Evolutionary conservation across 2,113 vertebrate genomes (phyloP), one percentile per base, ranked within the genome.

Genomic region (Cyanoramphus novaezelandiae): DNA sequence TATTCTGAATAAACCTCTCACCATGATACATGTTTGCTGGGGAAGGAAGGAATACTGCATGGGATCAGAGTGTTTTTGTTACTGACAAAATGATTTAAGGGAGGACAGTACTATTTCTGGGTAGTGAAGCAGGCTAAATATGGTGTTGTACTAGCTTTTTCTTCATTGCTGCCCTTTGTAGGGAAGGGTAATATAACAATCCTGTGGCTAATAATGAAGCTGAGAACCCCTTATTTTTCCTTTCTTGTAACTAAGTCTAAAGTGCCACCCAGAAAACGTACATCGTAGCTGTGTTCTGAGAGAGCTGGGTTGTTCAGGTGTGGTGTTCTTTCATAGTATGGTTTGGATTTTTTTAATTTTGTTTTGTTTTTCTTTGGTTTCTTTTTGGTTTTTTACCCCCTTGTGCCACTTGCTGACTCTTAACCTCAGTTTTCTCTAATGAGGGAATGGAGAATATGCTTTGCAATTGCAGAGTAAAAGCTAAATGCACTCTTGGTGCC

Each of bases 31-130:
- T 28, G 25, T 74, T 88, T 94, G 55, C 64, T 64, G 76, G 71
- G 55, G 76, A 92, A 77, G 64, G 82, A 94, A 81, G 64, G 82
- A 83, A 60, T 47, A 59, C 71, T 74, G 53, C 68, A 83, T 63
- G 31, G 71, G 69, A 68, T 91, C 50, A 91, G 72, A 91, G 72
- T 86, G 75, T 50, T 93, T 81, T 74, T 92, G n/a, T 84, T 89
- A 17, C 52, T 7, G 4, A 53, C 67, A 82, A 55, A 69, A 33
- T 15, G 35, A 1, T 0, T 88, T 74, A 71, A 65, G 70, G 62
- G 44, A 53, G 70, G 74, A 84, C 67, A 84, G 60, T 44, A 13
- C 52, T 68, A 50, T 89, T 93, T 70, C 50, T 78, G 93, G 74
- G 68, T 52, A 19, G 49, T 1, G 16, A 39, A 84, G 35, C 47